phyloP scores from a whole-genome alignment of 2,888 invertebrate genomes.

The Eupithecia pulchellata region DNA sequence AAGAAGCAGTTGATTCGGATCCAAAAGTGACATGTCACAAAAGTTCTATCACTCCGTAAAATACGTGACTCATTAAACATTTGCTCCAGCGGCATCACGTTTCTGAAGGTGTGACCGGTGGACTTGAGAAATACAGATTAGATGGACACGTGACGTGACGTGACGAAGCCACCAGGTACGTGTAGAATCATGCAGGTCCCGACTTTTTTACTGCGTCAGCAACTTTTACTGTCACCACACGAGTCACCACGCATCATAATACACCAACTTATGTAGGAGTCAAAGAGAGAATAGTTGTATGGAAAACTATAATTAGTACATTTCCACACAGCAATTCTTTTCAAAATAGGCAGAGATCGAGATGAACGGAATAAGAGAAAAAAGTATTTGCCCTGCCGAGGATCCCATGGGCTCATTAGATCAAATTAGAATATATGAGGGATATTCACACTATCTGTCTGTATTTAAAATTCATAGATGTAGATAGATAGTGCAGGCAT shows the following conservation, averaged over 20 bases:
- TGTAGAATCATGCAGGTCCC: neutral
- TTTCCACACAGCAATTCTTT: no score
- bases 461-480: neutral
- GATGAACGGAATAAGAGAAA: neutral
- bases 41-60: slow-evolving; percentile 7
- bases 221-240: neutral
- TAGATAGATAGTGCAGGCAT: neutral
- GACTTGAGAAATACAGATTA: slow-evolving; percentile 27
- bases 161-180: neutral
- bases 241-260: neutral
- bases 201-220: neutral
- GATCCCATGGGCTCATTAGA: neutral
- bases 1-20: neutral
- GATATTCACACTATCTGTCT: neutral
- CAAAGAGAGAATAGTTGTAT: neutral
- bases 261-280: neutral
- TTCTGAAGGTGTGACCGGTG: slow-evolving; percentile 16
- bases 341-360: no score
- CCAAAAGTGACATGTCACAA: slow-evolving; percentile 4
- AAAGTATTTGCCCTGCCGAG: neutral
- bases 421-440: neutral
- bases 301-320: no score
- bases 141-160: slow-evolving; percentile 7
- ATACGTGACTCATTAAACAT: slow-evolving; percentile 12
- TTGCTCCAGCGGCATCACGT: slow-evolving; percentile 9